These are phyloP conservation scores for Podarcis lilfordi DNA, from an alignment of 2,797 vertebrate species.

Conservation along the genomic window DNA sequence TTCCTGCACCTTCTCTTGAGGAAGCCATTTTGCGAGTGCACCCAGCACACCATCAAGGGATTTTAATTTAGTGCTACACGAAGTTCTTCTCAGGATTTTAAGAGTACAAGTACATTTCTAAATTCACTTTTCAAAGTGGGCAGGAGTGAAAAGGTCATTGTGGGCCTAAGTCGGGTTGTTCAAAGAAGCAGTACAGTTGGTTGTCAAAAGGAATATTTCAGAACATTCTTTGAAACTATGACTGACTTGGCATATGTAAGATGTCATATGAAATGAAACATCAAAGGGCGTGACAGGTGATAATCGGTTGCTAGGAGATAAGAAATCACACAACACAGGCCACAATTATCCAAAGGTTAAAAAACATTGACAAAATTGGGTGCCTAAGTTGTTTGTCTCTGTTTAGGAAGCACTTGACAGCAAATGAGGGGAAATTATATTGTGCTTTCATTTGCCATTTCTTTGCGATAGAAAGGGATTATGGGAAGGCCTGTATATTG, in stretches of 20 bases:
- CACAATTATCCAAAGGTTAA: conserved; percentile 12
- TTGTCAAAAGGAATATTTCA: conserved; percentile 2
- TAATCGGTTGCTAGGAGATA: conserved; percentile 4
- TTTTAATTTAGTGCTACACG: too few relatives aligned
- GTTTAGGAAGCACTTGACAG: background rate
- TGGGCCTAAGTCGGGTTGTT: background rate
- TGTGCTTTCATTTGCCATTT: conserved; percentile 6
- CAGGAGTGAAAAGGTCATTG: background rate
- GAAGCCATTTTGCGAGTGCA: too few relatives aligned
- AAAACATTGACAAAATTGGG: conserved; percentile 11
- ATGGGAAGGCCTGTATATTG: background rate
- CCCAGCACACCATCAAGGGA: too few relatives aligned
- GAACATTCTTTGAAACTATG: background rate
- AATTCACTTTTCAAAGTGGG: background rate
- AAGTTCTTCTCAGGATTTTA: background rate
- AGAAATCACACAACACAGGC: background rate
- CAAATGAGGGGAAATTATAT: background rate
- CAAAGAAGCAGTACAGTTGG: background rate
- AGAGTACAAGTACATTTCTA: background rate
- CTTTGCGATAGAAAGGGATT: background rate
- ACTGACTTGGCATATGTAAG: conserved; percentile 2
- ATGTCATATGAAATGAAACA: background rate
- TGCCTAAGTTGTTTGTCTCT: background rate
- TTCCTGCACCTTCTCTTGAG: too few relatives aligned
- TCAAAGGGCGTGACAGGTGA: background rate